Evolutionary conservation across 2,797 vertebrate genomes (phyloP).

Genomic region (Poeciliopsis paucimaculata): DNA sequence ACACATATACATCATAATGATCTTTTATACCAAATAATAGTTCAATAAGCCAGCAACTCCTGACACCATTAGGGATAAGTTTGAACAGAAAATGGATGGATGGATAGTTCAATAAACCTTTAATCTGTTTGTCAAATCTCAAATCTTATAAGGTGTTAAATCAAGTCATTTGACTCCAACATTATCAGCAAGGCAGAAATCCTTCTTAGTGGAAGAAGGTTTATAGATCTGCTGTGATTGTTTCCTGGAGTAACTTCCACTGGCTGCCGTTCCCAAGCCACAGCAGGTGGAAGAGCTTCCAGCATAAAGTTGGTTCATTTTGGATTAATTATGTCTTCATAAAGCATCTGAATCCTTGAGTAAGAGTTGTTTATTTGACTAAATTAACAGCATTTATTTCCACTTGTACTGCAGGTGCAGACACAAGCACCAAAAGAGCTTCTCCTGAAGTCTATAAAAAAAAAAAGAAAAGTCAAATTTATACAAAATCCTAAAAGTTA

Average conservation of each 20-base stretch:
- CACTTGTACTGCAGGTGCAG: background rate
- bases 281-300: background rate
- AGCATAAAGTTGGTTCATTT: background rate
- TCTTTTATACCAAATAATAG: background rate
- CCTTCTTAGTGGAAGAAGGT: background rate
- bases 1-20: background rate
- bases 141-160: background rate
- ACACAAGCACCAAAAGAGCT: background rate
- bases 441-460: background rate
- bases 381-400: background rate
- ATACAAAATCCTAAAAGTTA: background rate
- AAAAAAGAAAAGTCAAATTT: background rate
- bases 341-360: background rate
- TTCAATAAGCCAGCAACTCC: background rate
- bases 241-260: background rate
- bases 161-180: background rate
- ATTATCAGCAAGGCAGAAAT: background rate
- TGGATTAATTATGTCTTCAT: slow-evolving; percentile 4
- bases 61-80: too few species aligned
- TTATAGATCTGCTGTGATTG: background rate
- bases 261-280: background rate
- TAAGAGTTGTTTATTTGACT: background rate
- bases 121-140: background rate
- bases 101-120: background rate
- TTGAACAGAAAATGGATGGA: too few species aligned